These are phyloP conservation scores for Avahi laniger DNA, from an alignment of 2,797 vertebrate genomes.

Conservation along the genomic window DNA sequence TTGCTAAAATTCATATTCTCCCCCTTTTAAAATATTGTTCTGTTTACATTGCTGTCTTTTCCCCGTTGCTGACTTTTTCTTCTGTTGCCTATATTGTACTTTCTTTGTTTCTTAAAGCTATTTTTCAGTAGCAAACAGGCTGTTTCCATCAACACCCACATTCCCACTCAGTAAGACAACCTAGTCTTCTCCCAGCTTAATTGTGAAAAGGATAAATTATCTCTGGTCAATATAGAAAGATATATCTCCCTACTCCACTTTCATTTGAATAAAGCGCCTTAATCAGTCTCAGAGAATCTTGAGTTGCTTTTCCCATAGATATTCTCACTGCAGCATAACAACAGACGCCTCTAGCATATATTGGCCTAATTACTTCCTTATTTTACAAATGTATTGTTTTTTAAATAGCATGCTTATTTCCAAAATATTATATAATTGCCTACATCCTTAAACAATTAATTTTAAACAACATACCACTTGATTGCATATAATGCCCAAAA, in stretches of 20 bases:
- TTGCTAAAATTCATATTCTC: slow-evolving; percentile 83
- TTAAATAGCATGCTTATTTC: slow-evolving; percentile 15
- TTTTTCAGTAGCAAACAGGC: slow-evolving; percentile 44
- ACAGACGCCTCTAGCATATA: background rate
- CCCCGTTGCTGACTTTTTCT: slow-evolving; percentile 56
- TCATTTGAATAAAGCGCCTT: background rate
- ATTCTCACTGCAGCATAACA: background rate
- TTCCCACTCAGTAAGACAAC: background rate
- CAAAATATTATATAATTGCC: slow-evolving; percentile 37
- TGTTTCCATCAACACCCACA: slow-evolving; percentile 13
- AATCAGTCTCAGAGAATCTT: background rate
- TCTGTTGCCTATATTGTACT: slow-evolving; percentile 65
- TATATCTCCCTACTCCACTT: background rate
- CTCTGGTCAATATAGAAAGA: background rate
- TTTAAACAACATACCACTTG: background rate
- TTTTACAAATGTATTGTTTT: background rate
- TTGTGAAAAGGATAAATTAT: background rate
- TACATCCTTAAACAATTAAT: background rate
- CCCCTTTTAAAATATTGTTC: slow-evolving; percentile 76
- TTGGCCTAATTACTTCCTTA: background rate
- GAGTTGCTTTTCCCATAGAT: slow-evolving; percentile 8
- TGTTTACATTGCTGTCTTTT: slow-evolving; percentile 79
- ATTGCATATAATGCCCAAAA: background rate
- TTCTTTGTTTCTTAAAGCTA: slow-evolving; percentile 59
- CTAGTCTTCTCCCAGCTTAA: slow-evolving; percentile 10